Base-by-base conservation (phyloP, 2,888 invertebrate species). In the Oscheius onirici region DNA sequence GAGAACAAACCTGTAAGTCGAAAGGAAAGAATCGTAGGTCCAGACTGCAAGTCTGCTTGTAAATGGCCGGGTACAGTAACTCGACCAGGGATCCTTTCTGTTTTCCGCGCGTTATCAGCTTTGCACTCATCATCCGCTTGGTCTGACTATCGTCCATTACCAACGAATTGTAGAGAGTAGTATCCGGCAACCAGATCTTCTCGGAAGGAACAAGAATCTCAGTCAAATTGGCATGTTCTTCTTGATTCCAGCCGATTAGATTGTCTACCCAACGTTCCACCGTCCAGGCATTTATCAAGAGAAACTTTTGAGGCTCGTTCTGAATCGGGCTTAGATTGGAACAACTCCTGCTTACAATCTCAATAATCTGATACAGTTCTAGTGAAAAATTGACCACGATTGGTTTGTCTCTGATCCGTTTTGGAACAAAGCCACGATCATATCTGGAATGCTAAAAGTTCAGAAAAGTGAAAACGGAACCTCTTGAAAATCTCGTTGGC, bases 281-380 rank as follows among this genome's bases (percentile, higher is more conserved):
- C 24, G 85, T 83, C 86, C 86, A 86, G 1, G 86, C 83, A 71
- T 86, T 86, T 20, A 86, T 71, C 69, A 84, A 76, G 40, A 86
- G 67, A 74, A 79, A 86, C 73, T 86, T 86, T 68, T 86, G 83
- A 0, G 86, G 86, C 66, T 86, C 86, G 72, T 86, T 84, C 86
- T 86, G 57, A 72, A 82, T 75, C n/a, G n/a, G n/a, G n/a, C n/a
- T n/a, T n/a, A n/a, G n/a, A n/a, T n/a, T n/a, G n/a, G n/a, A n/a
- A n/a, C 0, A 84, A 85, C 63, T 85, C 85, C 34, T 17, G 70
- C 84, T 63, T 55, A 86, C 86, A 74, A 86, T 75, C 68, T 86
- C 82, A 46, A 86, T 78, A n/a, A 86, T 82, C 70, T 86, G 86
- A 75, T 86, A 86, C 13, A 86, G 69, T 60, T 86, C 85, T 82